Evolutionary conservation across 2,113 vertebrate species (phyloP).

Genomic region (Nestor notabilis): DNA sequence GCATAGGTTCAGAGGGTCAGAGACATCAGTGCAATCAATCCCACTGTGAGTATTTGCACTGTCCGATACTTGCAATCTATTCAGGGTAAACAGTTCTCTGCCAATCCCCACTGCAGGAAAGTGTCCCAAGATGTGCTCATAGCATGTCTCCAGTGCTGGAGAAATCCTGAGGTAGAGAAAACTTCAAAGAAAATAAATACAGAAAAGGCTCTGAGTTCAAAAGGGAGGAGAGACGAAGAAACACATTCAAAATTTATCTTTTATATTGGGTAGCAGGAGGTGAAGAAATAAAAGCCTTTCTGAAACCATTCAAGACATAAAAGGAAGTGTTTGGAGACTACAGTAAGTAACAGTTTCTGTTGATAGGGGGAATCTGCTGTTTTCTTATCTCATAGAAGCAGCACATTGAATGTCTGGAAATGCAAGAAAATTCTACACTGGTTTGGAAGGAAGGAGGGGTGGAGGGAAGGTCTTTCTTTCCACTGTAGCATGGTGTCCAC

Average conservation of each 20-base stretch:
- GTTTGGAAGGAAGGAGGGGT: not conserved
- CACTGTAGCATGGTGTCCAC: not conserved
- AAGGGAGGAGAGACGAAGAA: not conserved
- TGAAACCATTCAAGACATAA: not conserved
- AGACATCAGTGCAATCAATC: not conserved
- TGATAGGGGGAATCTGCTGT: not conserved
- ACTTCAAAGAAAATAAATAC: not conserved
- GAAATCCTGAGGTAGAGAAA: not conserved
- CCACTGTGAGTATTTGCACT: constrained; percentile 29
- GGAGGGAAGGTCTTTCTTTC: not conserved
- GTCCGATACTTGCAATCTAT: constrained; percentile 18
- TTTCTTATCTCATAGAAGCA: not conserved
- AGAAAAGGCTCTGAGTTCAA: not conserved
- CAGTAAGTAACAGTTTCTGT: not conserved
- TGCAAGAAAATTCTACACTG: not conserved
- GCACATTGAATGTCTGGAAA: not conserved
- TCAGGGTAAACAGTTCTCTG: constrained; percentile 55
- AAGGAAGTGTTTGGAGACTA: not conserved
- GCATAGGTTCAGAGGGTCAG: not conserved
- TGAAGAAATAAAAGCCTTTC: not conserved
- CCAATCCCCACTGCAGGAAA: not conserved
- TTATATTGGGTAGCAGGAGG: not conserved
- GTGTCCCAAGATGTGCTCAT: constrained; percentile 8
- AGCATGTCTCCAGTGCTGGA: not conserved
- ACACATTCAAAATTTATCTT: not conserved